Percentiles rank a stretch among this genome's conserved stretches.
phyloP scores from a whole-genome alignment of 2,888 invertebrate genomes.

The Microplitis deprimator region DNA sequence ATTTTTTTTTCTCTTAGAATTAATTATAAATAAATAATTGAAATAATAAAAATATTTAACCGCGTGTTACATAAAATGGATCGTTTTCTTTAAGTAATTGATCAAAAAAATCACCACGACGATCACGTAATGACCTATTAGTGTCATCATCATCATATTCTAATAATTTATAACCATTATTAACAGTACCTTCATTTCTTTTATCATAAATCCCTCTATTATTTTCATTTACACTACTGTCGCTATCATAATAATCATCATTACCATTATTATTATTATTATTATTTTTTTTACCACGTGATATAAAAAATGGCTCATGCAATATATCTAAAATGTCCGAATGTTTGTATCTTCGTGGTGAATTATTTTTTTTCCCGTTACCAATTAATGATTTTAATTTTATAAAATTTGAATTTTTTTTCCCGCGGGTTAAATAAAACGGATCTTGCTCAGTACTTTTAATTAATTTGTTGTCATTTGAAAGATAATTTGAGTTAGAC shows the following conservation, averaged over 20 bases:
- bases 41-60: conserved; percentile 39
- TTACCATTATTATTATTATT: conserved; percentile 33
- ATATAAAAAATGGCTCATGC: conserved; percentile 56
- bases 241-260: neutral
- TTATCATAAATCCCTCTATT: conserved; percentile 5
- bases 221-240: neutral
- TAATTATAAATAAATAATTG: neutral
- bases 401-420: conserved; percentile 7
- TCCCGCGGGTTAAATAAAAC: conserved; percentile 59
- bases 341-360: conserved; percentile 48
- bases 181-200: neutral
- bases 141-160: neutral
- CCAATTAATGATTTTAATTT: neutral
- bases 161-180: neutral
- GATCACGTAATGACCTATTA: conserved; percentile 41
- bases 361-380: neutral
- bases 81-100: conserved; percentile 53
- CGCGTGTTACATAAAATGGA: conserved; percentile 56
- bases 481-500: neutral
- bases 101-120: conserved; percentile 50
- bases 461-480: neutral
- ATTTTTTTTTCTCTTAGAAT: conserved; percentile 2
- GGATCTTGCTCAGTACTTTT: conserved; percentile 49
- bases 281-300: conserved; percentile 54
- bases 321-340: conserved; percentile 54